Conservation (phyloP, 2,888 invertebrate genomes). For the Caenorhabditis uteleia region DNA sequence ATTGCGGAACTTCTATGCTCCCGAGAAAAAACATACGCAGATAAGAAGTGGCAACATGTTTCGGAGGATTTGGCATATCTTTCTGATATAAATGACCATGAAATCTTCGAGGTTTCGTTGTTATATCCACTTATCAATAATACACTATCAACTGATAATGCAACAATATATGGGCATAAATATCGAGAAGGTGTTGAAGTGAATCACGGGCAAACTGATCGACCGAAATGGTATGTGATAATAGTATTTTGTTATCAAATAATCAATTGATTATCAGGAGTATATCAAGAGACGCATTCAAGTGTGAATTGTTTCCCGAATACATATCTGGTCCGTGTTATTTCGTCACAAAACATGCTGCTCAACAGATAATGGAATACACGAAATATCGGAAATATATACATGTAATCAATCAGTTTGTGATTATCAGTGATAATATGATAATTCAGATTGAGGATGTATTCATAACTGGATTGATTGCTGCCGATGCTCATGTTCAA, state of each 20-base stretch:
- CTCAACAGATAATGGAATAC: not conserved
- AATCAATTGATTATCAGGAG: no score
- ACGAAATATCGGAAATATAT: not conserved
- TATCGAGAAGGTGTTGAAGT: not conserved
- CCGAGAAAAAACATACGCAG: slow-evolving; percentile 65
- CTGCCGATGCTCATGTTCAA: not conserved
- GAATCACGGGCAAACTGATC: not conserved
- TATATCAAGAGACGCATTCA: not conserved
- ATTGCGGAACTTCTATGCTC: slow-evolving; percentile 75
- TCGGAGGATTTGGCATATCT: slow-evolving; percentile 85
- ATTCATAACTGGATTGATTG: not conserved
- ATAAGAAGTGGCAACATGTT: slow-evolving; percentile 73
- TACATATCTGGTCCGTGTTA: not conserved
- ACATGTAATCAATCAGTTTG: not conserved
- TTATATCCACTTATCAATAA: no score
- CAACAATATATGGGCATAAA: not conserved
- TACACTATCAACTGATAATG: no score
- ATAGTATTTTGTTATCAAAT: no score
- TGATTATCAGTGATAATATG: not conserved
- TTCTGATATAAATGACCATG: slow-evolving; percentile 81
- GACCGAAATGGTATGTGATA: slow-evolving; percentile 1
- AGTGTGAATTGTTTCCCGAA: not conserved
- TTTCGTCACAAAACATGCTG: not conserved
- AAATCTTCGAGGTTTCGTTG: slow-evolving; percentile 56
- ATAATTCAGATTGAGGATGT: not conserved